Evolutionary conservation across 1,140 invertebrate species (phyloP).

Genomic region (Aphaenogaster rudis): DNA sequence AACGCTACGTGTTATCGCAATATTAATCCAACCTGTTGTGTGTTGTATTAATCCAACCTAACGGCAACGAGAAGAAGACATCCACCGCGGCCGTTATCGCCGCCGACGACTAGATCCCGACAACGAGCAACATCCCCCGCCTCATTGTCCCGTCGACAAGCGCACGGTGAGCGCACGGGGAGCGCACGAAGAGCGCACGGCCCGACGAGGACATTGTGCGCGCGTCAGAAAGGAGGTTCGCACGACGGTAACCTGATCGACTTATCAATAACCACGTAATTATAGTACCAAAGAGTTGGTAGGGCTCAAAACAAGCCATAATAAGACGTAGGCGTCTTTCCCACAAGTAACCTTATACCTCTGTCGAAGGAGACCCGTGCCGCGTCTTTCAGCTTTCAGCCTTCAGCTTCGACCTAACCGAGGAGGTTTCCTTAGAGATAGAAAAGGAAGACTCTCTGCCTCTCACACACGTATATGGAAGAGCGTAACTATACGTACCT

Average conservation of each 20-base stretch:
- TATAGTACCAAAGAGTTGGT: constrained; percentile 87
- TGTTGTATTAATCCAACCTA: constrained; percentile 26
- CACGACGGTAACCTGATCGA: constrained; percentile 86
- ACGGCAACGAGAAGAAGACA: constrained; percentile 20
- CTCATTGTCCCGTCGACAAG: constrained; percentile 63
- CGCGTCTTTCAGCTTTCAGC: constrained; percentile 82
- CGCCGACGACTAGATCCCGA: constrained; percentile 52
- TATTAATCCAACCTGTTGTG: constrained; percentile 31
- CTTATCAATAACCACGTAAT: constrained; percentile 87
- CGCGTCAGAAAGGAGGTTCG: constrained; percentile 76
- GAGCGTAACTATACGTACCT: not conserved
- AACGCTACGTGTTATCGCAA: constrained; percentile 30
- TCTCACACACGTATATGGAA: not conserved
- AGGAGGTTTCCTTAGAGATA: constrained; percentile 45
- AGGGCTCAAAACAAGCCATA: constrained; percentile 87
- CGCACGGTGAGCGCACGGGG: constrained; percentile 5
- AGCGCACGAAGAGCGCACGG: constrained; percentile 33
- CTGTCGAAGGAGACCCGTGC: constrained; percentile 83
- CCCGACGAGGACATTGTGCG: constrained; percentile 77
- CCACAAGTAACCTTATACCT: constrained; percentile 87
- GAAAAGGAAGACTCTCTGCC: constrained; percentile 12
- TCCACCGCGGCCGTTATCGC: constrained; percentile 42
- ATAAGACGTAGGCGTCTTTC: constrained; percentile 86
- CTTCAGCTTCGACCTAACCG: constrained; percentile 56
- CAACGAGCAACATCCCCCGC: constrained; percentile 43